Evolutionary conservation across 2,888 invertebrate genomes (phyloP).

Genomic region (Nasonovia ribisnigri): DNA sequence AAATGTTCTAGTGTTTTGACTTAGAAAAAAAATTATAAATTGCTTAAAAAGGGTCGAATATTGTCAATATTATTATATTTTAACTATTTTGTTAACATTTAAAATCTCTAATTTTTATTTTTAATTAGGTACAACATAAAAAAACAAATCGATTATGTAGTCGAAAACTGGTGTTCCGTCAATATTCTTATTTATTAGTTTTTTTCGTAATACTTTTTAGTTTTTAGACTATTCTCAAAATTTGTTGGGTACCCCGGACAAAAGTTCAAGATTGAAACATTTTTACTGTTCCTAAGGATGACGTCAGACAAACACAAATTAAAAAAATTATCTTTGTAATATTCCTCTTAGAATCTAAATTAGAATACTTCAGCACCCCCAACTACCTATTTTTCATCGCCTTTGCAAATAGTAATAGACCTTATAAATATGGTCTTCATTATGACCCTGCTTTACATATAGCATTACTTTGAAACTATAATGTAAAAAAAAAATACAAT

Average conservation of each 20-base stretch:
- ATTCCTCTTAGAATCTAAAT: neutral
- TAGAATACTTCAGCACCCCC: no score
- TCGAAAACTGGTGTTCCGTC: neutral
- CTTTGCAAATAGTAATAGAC: no score
- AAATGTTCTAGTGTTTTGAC: no score
- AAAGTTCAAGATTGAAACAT: neutral
- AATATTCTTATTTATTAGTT: neutral
- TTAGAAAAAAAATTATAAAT: no score
- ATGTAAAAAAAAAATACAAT: neutral
- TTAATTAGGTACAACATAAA: neutral
- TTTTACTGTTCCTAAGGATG: neutral
- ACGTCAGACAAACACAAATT: neutral
- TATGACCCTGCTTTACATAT: neutral
- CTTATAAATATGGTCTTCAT: neutral
- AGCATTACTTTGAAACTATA: neutral
- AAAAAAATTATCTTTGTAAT: neutral
- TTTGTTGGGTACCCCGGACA: neutral
- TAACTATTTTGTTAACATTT: neutral
- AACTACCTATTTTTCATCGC: no score
- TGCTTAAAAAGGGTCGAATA: no score
- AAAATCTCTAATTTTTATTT: neutral
- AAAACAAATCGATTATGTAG: neutral
- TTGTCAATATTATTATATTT: neutral
- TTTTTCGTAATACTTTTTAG: neutral
- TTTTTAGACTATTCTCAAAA: neutral